Percentiles rank a stretch among this genome's conserved stretches.
These are phyloP conservation scores for Anolis apletophallus DNA, from an alignment of 2,797 vertebrate genomes.

Conservation along the genomic window DNA sequence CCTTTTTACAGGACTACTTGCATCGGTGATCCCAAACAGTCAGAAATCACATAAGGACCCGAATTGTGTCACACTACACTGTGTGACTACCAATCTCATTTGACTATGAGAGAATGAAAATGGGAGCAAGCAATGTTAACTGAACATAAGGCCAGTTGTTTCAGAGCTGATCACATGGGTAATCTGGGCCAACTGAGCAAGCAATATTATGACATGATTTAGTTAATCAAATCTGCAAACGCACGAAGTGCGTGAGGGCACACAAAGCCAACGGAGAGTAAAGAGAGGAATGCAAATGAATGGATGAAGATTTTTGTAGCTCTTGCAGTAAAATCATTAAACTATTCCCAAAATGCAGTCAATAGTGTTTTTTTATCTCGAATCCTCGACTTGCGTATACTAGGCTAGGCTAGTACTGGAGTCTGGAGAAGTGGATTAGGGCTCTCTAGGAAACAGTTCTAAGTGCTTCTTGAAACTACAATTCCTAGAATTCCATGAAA, in stretches of 20 bases:
- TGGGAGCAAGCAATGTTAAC: not conserved
- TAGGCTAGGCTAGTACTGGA: not conserved
- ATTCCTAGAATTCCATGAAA: too few relatives aligned
- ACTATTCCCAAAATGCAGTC: not conserved
- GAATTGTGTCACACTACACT: not conserved
- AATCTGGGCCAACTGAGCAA: not conserved
- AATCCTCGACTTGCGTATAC: not conserved
- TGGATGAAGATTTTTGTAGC: not conserved
- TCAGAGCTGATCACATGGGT: too few relatives aligned
- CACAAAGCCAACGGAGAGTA: not conserved
- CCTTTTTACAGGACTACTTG: not conserved
- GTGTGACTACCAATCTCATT: not conserved
- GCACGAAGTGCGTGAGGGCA: not conserved
- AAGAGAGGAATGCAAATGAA: not conserved
- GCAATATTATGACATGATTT: not conserved
- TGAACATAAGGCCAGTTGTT: not conserved
- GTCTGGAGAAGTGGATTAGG: not conserved
- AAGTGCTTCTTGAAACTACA: too few relatives aligned
- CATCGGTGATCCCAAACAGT: not conserved
- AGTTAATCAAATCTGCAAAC: not conserved
- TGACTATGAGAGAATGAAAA: not conserved
- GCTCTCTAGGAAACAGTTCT: too few relatives aligned
- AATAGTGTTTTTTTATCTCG: not conserved
- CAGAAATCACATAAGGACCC: not conserved
- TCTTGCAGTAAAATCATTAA: not conserved